Conservation (phyloP, 2,888 invertebrate genomes). For the Alitta virens region DNA sequence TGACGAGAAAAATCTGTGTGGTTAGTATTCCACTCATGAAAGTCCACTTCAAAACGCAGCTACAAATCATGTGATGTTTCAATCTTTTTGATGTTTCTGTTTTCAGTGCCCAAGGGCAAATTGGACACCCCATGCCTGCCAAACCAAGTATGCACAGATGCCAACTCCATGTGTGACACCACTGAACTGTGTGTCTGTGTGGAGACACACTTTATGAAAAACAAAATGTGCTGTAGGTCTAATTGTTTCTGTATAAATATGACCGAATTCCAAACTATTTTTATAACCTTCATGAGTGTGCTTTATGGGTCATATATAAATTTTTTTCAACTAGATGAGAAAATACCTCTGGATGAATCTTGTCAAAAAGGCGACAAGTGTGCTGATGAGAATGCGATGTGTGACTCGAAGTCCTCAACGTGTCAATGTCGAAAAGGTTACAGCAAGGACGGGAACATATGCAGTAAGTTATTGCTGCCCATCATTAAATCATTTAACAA, state of each 20-base stretch:
- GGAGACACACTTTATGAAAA: constrained; percentile 15
- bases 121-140: constrained; percentile 25
- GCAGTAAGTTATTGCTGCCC: constrained; percentile 19
- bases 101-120: constrained; percentile 18
- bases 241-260: background rate
- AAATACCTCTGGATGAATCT: constrained; percentile 15
- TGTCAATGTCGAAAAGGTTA: constrained; percentile 25
- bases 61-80: background rate
- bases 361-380: constrained; percentile 24
- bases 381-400: constrained; percentile 25
- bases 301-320: background rate
- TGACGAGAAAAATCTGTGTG: constrained; percentile 16
- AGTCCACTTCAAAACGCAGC: background rate
- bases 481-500: too few species aligned
- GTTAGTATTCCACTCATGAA: constrained; percentile 13
- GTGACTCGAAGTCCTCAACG: constrained; percentile 4
- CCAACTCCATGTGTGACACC: constrained; percentile 16
- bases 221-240: constrained; percentile 17
- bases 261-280: background rate
- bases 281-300: background rate
- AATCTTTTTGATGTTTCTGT: background rate
- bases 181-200: constrained; percentile 22
- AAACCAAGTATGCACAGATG: constrained; percentile 15
- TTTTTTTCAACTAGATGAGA: constrained; percentile 7
- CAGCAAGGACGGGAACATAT: constrained; percentile 18